Base-by-base conservation (phyloP, 2,888 invertebrate genomes). In the Clitarchus hookeri region DNA sequence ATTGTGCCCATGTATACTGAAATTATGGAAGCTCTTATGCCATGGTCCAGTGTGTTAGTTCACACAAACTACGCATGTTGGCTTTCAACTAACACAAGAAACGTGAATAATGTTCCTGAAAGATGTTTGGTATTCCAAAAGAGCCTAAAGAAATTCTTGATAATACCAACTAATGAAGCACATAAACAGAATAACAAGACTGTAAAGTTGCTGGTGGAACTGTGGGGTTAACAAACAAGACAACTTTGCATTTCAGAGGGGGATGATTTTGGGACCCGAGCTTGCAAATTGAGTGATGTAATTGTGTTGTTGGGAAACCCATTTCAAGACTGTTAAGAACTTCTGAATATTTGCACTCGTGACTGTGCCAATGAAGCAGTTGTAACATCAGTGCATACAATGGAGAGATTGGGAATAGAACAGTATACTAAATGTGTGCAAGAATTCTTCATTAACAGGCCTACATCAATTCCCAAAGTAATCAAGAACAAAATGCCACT, bases 151-250 rank as follows among this genome's bases (percentile, higher is more conserved):
- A n/a, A 13, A 79, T 79, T 79, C 79, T 79, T n/a, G 25, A n/a
- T 8, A 79, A 79, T 79, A 27, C 23, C 79, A 19, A 79, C 0
- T 79, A 23, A 79, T 13, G 26, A 79, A 79, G 25, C 79, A 19
- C 79, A 79, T 79, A n/a, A 79, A 79, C 79, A 79, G 79, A 79
- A 79, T 79, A 79, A 79, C 79, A 79, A 79, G 79, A n/a, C 79
- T n/a, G 79, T 79, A 79, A 79, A 79, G 8, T 79, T 79, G 79
- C 79, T 27, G 79, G n/a, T n/a, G 79, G 79, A 16, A 0, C 27
- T 79, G 79, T n/a, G 79, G 25, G 79, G 12, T n/a, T 79, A 23
- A 79, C 26, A 79, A n/a, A 79, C 9, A 79, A 79, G 4, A 13
- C 23, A 12, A n/a, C n/a, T 79, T n/a, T n/a, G 79, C 79, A 79